Evolutionary conservation across 2,113 vertebrate genomes (phyloP).

Genomic region (Pantherophis guttatus): DNA sequence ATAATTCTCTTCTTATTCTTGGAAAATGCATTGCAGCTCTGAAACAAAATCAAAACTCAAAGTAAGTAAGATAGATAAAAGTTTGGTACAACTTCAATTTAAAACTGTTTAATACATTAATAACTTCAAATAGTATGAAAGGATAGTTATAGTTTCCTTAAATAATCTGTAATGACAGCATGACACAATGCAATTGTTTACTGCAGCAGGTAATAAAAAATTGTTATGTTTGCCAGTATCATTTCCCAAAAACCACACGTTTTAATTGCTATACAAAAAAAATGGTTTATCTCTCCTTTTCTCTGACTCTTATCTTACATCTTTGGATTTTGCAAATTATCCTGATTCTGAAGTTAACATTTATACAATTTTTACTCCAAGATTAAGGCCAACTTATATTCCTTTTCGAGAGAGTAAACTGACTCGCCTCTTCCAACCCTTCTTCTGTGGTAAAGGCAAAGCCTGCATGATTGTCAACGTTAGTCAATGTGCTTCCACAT

Average conservation of each 20-base stretch:
- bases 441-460: constrained; percentile 84
- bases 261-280: not conserved
- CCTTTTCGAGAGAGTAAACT: constrained; percentile 90
- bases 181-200: not conserved
- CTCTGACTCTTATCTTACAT: not conserved
- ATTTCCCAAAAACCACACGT: not conserved
- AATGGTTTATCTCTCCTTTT: not conserved
- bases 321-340: not conserved
- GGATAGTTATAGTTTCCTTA: too few species aligned
- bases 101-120: not conserved
- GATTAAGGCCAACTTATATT: constrained; percentile 67
- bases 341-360: not conserved
- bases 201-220: not conserved
- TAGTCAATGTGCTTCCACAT: constrained; percentile 83
- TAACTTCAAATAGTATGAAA: not conserved
- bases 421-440: constrained; percentile 85
- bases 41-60: constrained; percentile 78
- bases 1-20: constrained; percentile 87
- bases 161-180: not conserved
- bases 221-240: not conserved
- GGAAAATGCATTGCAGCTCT: constrained; percentile 86
- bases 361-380: not conserved
- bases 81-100: not conserved
- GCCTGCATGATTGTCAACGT: constrained; percentile 89
- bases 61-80: constrained; percentile 65